These are phyloP conservation scores for Hirudo medicinalis DNA, from an alignment of 1,140 invertebrate genomes.

Conservation along the genomic window DNA sequence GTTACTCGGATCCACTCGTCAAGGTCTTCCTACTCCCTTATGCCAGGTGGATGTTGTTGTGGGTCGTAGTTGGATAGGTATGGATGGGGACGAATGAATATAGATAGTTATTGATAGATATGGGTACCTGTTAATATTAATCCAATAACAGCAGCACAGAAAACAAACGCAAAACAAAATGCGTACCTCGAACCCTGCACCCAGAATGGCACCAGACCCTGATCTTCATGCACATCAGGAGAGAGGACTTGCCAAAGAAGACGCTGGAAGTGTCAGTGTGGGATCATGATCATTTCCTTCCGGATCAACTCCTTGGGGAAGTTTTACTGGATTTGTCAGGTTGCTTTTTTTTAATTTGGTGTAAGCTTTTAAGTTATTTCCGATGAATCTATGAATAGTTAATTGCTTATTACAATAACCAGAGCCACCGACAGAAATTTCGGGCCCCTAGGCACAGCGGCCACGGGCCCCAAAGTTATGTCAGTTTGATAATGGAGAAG, in stretches of 20 bases:
- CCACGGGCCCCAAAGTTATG: too few relatives aligned
- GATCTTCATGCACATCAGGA: slow-evolving; percentile 47
- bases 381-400: background rate
- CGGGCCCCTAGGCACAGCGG: too few relatives aligned
- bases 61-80: slow-evolving; percentile 41
- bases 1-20: slow-evolving; percentile 50
- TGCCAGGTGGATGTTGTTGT: background rate
- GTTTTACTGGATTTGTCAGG: slow-evolving; percentile 47
- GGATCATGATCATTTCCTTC: slow-evolving; percentile 49
- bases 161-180: slow-evolving; percentile 50
- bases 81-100: background rate
- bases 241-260: slow-evolving; percentile 44
- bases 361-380: background rate
- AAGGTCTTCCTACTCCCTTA: slow-evolving; percentile 51
- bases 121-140: background rate
- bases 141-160: slow-evolving; percentile 41
- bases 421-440: too few relatives aligned
- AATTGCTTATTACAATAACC: too few relatives aligned
- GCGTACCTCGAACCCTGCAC: slow-evolving; percentile 45
- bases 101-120: background rate
- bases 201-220: slow-evolving; percentile 55
- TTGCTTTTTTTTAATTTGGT: slow-evolving; percentile 28
- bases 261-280: slow-evolving; percentile 51
- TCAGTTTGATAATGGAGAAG: too few relatives aligned
- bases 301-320: slow-evolving; percentile 50